Conservation (phyloP, 2,113 vertebrate species). For the Dromiciops gliroides region DNA sequence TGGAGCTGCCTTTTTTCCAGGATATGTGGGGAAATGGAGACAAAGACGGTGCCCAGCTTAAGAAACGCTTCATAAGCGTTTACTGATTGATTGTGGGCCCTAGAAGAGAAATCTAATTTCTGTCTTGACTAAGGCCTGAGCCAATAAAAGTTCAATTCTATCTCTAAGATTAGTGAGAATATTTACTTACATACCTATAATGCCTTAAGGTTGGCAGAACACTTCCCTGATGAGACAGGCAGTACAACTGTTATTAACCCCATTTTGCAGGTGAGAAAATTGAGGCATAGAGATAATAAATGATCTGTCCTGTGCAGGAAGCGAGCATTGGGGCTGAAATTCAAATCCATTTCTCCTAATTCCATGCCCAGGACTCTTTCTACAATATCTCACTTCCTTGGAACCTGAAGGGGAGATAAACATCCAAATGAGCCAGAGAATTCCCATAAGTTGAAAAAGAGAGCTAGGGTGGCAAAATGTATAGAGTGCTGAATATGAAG, state of each 20-base stretch:
- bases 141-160: background rate
- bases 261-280: background rate
- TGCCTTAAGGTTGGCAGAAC: background rate
- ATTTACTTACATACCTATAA: background rate
- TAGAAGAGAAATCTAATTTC: background rate
- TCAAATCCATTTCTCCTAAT: background rate
- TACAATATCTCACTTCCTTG: background rate
- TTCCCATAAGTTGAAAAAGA: background rate
- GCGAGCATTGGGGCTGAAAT: background rate
- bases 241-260: background rate
- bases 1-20: background rate
- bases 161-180: background rate
- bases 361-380: background rate
- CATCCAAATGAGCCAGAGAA: background rate
- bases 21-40: background rate
- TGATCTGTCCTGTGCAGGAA: background rate
- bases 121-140: background rate
- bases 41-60: background rate
- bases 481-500: background rate
- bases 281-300: background rate
- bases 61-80: background rate
- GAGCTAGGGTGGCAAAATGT: background rate
- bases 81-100: too few relatives aligned
- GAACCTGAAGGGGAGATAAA: background rate
- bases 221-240: background rate